Conservation (phyloP, 2,797 vertebrate genomes). For the Centropyge bicolor region DNA sequence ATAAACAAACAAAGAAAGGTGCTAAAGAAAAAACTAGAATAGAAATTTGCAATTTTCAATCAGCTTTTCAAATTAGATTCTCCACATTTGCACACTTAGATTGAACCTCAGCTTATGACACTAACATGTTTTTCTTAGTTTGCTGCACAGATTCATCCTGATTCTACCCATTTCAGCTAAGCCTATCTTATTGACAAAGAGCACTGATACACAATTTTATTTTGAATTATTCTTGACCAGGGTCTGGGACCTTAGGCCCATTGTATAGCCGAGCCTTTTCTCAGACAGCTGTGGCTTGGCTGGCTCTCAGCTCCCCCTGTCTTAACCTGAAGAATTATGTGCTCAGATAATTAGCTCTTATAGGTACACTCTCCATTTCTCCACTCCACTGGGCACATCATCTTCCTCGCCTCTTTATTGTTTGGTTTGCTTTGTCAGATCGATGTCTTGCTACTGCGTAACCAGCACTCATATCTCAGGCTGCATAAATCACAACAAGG, state of each 20-base stretch:
- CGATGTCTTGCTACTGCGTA: slow-evolving; percentile 90
- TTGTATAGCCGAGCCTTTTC: slow-evolving; percentile 71
- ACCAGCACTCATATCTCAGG: slow-evolving; percentile 88
- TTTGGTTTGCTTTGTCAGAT: slow-evolving; percentile 91
- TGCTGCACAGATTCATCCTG: slow-evolving; percentile 40
- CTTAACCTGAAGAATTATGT: slow-evolving; percentile 91
- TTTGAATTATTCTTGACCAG: slow-evolving; percentile 63
- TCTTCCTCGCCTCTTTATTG: slow-evolving; percentile 90
- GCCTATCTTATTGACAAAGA: slow-evolving; percentile 32
- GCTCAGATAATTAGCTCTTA: slow-evolving; percentile 89
- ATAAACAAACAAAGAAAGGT: background rate
- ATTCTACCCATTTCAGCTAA: slow-evolving; percentile 27
- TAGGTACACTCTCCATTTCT: slow-evolving; percentile 89
- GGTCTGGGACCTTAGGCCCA: slow-evolving; percentile 66
- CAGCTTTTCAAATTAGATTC: background rate
- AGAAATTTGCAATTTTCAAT: background rate
- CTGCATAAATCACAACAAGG: slow-evolving; percentile 89
- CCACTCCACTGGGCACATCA: slow-evolving; percentile 90
- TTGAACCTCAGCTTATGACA: slow-evolving; percentile 7
- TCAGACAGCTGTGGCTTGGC: slow-evolving; percentile 75
- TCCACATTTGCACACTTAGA: background rate
- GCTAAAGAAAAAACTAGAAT: background rate
- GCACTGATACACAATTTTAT: slow-evolving; percentile 50
- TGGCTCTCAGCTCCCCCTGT: slow-evolving; percentile 80
- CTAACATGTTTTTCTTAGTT: slow-evolving; percentile 6